Base-by-base conservation (phyloP, 2,888 invertebrate genomes). In the Pilophorus perplexus region DNA sequence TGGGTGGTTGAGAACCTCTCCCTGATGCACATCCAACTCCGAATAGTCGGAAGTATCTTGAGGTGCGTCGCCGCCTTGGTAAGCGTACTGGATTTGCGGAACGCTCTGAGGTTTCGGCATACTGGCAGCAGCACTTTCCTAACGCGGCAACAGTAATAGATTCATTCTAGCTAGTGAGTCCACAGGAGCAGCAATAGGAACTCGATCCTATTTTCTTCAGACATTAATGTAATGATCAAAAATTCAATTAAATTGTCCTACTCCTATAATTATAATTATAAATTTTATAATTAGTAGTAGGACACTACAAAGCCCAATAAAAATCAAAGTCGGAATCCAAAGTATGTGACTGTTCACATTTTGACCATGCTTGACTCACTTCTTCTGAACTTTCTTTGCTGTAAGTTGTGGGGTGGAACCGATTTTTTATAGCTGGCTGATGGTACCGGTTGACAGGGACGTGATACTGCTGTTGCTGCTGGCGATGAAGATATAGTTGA, bases 1-100 rank as follows among this genome's bases (percentile, higher is more conserved):
- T 5, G 25, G 42, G 27, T 59, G 59, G 18, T 59, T 59, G 25
- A 65, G 20, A 4, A 65, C 55, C 42, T 65, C 65, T 8, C 65
- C 65, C 33, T 65, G 48, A 55, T 65, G 42, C 23, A 59, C 27
- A 2, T 25, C 42, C 40, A 22, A 40, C 8, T 22, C 38, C 8
- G 10, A 20, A 16, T 10, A 20, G 20, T 55, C 38, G 20, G 33
- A 20, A 12, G 16, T 16, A n/a, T n/a, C n/a, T 14, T 4, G 20
- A 38, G 18, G 22, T 38, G 20, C 59, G 14, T 69, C 67, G 2
- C 69, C 69, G 20, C 69, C 69, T 50, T 57, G 57, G 23, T 69
- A 69, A 3, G 69, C 69, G 33, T 69, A 67, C 14, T 69, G 64
- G 22, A 69, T 23, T 22, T 55, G 40, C 6, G 37, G 20, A 22